Evolutionary conservation across 2,888 invertebrate species (phyloP), one percentile per base, ranked within the genome.

Genomic region (Ophioninae sp.): DNA sequence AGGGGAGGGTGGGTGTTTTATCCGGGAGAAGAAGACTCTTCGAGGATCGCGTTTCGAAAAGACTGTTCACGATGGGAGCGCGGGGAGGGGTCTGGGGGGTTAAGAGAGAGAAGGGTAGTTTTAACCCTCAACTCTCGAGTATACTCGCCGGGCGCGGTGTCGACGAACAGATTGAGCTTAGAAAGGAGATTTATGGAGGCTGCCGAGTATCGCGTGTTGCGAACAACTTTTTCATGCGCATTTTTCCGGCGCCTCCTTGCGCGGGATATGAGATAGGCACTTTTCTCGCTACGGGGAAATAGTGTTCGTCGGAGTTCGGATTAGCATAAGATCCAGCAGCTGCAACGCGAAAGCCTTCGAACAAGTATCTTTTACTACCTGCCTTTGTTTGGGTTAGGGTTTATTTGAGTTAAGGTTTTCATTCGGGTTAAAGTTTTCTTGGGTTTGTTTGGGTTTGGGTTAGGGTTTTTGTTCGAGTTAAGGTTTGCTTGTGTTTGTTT

Each of bases 261-360:
- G 85, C 87, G 87, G 86, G 41, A 76, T 67, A 87, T 87, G 90
- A 88, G 88, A 88, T 89, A 87, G 87, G 88, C 90, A 87, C 87
- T 69, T 41, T 64, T 39, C 20, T n/a, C 9, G 63, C 30, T 23
- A 59, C 30, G 9, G 41, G 37, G 20, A 9, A 23, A 41, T 30
- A 44, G 22, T 3, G 41, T 41, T 9, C 85, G 88, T 88, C 88
- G 89, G 88, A 88, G 56, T 17, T 67, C 20, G 87, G 90, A 91
- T 91, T 91, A 91, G 90, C 91, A 91, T 91, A 91, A 91, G 89
- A 91, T 90, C 88, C 89, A 87, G 87, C 91, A 91, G 91, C 91
- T 91, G 91, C 88, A 90, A 84, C 80, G n/a, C 69, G 56, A 75
- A 44, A 80, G 23, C 41, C 3, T 22, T 71, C 73, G 23, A 82